phyloP scores from a whole-genome alignment of 2,113 vertebrate species.

The Perca schrenkii region DNA sequence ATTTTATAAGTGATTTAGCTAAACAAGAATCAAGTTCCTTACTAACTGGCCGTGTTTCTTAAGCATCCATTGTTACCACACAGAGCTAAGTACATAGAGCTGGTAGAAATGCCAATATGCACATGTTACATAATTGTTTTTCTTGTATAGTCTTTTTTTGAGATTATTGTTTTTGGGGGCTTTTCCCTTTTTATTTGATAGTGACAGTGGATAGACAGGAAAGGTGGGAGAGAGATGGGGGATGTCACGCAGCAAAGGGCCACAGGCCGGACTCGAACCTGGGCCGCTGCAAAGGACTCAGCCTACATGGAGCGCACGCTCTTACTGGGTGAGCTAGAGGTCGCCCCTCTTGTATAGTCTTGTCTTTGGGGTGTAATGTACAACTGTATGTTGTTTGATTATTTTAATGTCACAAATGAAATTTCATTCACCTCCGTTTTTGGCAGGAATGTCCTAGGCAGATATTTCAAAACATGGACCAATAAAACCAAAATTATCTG shows the following conservation, averaged over 20 bases:
- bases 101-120: not conserved
- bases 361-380: not conserved
- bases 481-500: not conserved
- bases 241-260: too few relatives aligned
- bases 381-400: not conserved
- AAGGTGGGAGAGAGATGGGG: too few relatives aligned
- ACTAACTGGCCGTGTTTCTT: not conserved
- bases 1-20: not conserved
- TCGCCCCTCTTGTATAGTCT: not conserved
- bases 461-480: not conserved
- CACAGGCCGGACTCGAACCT: too few relatives aligned
- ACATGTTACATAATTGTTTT: not conserved
- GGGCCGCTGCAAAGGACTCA: too few relatives aligned
- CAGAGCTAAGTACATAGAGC: not conserved
- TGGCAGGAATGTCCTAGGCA: not conserved
- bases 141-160: too few relatives aligned
- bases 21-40: not conserved
- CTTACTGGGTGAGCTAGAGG: too few relatives aligned
- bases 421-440: not conserved
- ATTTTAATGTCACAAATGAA: not conserved
- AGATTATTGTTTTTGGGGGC: too few relatives aligned
- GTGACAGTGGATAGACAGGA: too few relatives aligned
- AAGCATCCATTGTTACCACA: not conserved
- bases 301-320: too few relatives aligned
- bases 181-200: too few relatives aligned